Percentiles rank a stretch among this genome's conserved stretches.
Conservation (phyloP, 1,140 invertebrate genomes). For the Eubasilissa regina region DNA sequence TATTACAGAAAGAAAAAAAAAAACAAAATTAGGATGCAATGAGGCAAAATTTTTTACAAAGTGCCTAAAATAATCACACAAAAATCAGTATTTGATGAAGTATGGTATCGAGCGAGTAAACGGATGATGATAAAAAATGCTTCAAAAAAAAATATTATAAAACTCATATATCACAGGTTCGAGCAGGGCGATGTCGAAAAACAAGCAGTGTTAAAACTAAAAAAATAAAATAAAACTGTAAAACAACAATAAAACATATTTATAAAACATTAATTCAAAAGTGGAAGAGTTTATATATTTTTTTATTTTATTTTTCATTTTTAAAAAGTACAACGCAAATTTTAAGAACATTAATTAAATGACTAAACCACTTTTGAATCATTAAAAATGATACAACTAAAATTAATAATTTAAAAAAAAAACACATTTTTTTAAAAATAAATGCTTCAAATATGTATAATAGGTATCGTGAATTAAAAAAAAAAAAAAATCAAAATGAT, state of each 20-base stretch:
- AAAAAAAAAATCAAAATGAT: conserved; percentile 10
- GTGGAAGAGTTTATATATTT: too few relatives aligned
- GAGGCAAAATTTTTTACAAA: background rate
- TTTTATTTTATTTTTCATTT: too few relatives aligned
- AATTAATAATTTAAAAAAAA: conserved; percentile 16
- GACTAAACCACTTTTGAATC: background rate
- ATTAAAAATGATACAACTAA: conserved; percentile 19
- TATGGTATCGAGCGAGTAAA: conserved; percentile 1
- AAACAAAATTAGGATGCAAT: background rate
- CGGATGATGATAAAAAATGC: conserved; percentile 5
- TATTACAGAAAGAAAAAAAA: background rate
- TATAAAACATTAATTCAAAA: conserved; percentile 19
- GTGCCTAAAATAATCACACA: conserved; percentile 25
- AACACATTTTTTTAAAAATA: background rate
- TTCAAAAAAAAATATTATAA: background rate
- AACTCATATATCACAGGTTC: conserved; percentile 18
- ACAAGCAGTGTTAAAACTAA: conserved; percentile 42
- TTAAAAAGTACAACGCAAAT: too few relatives aligned
- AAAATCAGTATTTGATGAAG: conserved; percentile 11
- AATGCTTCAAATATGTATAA: background rate
- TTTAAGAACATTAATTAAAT: background rate
- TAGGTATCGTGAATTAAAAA: background rate
- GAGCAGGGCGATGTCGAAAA: conserved; percentile 25
- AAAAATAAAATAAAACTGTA: conserved; percentile 19
- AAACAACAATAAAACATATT: conserved; percentile 35